Conservation (phyloP, 1,140 invertebrate genomes). For the Telenomus remus region DNA sequence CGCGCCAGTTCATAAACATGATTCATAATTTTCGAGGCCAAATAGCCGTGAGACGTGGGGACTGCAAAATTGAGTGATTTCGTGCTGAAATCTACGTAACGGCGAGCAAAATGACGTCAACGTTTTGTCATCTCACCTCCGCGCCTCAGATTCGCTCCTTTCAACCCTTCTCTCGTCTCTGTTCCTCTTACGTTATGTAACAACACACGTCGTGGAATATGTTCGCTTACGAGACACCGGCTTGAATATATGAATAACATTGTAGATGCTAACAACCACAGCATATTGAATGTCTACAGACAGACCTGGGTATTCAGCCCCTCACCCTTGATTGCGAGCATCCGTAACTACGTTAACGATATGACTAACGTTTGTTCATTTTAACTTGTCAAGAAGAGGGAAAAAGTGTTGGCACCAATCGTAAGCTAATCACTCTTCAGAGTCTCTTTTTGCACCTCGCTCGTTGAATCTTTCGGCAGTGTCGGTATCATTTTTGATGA, state of each 20-base stretch:
- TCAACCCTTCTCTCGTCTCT: constrained; percentile 35
- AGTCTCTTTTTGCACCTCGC: not conserved
- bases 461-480: not conserved
- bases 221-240: constrained; percentile 62
- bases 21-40: constrained; percentile 55
- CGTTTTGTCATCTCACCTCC: constrained; percentile 49
- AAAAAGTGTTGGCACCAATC: constrained; percentile 13
- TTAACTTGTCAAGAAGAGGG: constrained; percentile 13
- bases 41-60: constrained; percentile 39
- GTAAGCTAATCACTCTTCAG: constrained; percentile 7
- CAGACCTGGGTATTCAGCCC: constrained; percentile 53
- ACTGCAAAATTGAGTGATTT: constrained; percentile 57
- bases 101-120: constrained; percentile 39
- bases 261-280: constrained; percentile 71
- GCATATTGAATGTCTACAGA: constrained; percentile 73
- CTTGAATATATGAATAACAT: constrained; percentile 75
- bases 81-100: constrained; percentile 45
- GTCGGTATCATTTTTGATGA: not conserved
- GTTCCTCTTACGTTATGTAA: constrained; percentile 50
- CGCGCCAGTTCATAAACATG: constrained; percentile 36
- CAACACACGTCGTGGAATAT: constrained; percentile 62
- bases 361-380: constrained; percentile 57
- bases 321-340: constrained; percentile 71
- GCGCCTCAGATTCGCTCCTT: constrained; percentile 44
- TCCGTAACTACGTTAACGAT: constrained; percentile 73